These are phyloP conservation scores for Anolis carolinensis DNA, from an alignment of 2,113 vertebrate genomes.

Conservation along the genomic window DNA sequence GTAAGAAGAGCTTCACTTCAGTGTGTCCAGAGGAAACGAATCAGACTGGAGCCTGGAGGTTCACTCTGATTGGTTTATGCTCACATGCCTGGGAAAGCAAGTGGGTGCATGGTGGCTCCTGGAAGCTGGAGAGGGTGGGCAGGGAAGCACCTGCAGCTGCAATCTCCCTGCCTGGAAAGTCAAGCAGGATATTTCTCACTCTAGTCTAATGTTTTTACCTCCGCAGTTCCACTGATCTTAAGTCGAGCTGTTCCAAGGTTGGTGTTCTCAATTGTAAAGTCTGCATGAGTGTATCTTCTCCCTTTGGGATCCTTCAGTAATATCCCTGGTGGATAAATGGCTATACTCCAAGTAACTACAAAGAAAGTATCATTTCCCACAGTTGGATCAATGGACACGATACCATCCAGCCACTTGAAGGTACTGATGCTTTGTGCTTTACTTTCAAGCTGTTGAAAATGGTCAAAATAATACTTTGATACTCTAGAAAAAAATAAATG, in stretches of 20 bases:
- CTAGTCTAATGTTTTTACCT: constrained; percentile 7
- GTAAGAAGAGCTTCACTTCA: too few relatives aligned
- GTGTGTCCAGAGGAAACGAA: too few relatives aligned
- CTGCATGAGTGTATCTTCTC: neutral
- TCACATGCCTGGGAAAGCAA: too few relatives aligned
- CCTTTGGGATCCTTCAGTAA: constrained; percentile 13
- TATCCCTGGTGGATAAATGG: neutral
- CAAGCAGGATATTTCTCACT: too few relatives aligned
- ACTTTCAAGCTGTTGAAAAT: constrained; percentile 26
- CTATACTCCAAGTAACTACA: constrained; percentile 1
- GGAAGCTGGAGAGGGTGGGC: too few relatives aligned
- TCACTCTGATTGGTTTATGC: too few relatives aligned
- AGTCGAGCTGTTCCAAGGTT: neutral
- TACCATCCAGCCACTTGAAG: neutral
- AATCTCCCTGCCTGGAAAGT: neutral
- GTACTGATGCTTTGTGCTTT: neutral
- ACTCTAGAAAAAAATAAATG: too few relatives aligned
- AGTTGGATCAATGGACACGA: constrained; percentile 13
- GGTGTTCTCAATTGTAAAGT: neutral
- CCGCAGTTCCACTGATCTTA: constrained; percentile 11
- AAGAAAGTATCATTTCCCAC: constrained; percentile 41
- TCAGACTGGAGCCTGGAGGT: too few relatives aligned
- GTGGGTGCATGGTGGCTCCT: too few relatives aligned
- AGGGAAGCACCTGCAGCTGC: too few relatives aligned
- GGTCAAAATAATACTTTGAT: too few relatives aligned